Evolutionary conservation across 2,113 vertebrate species (phyloP), one percentile per base, ranked within the genome.

Genomic region (Dasypus novemcinctus): DNA sequence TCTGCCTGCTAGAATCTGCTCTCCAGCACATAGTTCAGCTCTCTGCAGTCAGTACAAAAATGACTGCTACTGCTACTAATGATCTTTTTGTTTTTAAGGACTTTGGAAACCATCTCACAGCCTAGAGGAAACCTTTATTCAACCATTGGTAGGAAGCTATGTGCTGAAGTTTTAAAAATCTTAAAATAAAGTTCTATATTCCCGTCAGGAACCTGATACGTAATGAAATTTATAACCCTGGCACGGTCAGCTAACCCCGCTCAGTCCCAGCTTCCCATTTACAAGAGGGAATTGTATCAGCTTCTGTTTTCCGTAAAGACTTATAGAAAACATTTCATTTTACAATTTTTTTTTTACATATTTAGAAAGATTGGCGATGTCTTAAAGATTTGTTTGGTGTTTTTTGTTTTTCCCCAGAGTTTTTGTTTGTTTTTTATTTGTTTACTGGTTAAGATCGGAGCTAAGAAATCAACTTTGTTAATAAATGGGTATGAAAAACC

Each of bases 401-500:
- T 46, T 46, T 13, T n/a, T n/a, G n/a, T n/a, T 43, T 27, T 94
- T 95, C 27, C 41, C 27, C 27, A 18, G 12, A 29, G 63, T 57
- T 43, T 33, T 69, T 46, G n/a, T 76, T 86, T 66, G 15, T 90
- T 64, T 72, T 29, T 41, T 90, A 41, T 59, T 36, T 41, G 10
- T 83, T 90, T 83, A 8, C 3, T 59, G 63, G 4, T 88, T 94
- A 66, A 82, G 59, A 91, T 3, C 54, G 21, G n/a, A 87, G 52
- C 64, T 75, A 95, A 41, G 43, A 91, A 86, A 63, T 96, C 36
- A 78, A 27, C 84, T 63, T 52, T 69, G 21, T 90, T 93, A 80
- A 46, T 71, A 93, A 86, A 76, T 2, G 71, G 10, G 4, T 9
- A 80, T 46, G 27, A 12, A 25, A 94, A 96, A 72, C 4, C 8